phyloP scores from a whole-genome alignment of 2,113 vertebrate genomes.

The Fulica atra region DNA sequence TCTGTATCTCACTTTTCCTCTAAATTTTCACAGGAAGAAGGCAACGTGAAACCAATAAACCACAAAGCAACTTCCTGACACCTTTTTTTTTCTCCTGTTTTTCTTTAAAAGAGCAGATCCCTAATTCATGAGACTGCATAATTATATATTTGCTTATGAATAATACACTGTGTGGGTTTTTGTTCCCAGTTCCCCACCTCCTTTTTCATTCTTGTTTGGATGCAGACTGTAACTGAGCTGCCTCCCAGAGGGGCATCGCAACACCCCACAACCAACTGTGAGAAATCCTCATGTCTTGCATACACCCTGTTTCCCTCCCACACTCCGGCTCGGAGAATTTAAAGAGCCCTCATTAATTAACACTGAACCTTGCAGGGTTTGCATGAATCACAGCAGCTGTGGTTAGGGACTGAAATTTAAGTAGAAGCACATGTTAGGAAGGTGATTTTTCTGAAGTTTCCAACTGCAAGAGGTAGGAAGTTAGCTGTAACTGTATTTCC shows the following conservation, averaged over 20 bases:
- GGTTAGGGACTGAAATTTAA: conserved; percentile 74
- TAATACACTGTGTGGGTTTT: conserved; percentile 27
- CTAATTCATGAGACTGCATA: conserved; percentile 44
- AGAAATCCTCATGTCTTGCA: conserved; percentile 35
- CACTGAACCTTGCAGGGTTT: conserved; percentile 63
- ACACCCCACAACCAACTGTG: conserved; percentile 23
- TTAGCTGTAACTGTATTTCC: neutral
- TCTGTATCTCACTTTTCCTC: neutral
- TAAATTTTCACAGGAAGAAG: neutral
- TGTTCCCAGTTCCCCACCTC: conserved; percentile 1
- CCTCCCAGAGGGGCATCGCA: conserved; percentile 23
- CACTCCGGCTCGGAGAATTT: conserved; percentile 58
- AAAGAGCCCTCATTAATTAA: conserved; percentile 74
- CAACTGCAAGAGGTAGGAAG: conserved; percentile 10
- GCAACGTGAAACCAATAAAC: neutral
- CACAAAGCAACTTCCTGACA: neutral
- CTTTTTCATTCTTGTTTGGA: conserved; percentile 27
- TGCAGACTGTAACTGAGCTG: conserved; percentile 22
- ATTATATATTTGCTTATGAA: conserved; percentile 66
- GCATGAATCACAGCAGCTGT: conserved; percentile 57
- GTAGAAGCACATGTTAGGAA: conserved; percentile 66
- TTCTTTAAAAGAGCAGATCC: conserved; percentile 19
- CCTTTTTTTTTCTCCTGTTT: neutral
- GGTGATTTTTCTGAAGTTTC: conserved; percentile 37
- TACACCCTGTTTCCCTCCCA: conserved; percentile 23